These are phyloP conservation scores for Cyclargus thomasi DNA, from an alignment of 1,140 invertebrate species.

Conservation along the genomic window DNA sequence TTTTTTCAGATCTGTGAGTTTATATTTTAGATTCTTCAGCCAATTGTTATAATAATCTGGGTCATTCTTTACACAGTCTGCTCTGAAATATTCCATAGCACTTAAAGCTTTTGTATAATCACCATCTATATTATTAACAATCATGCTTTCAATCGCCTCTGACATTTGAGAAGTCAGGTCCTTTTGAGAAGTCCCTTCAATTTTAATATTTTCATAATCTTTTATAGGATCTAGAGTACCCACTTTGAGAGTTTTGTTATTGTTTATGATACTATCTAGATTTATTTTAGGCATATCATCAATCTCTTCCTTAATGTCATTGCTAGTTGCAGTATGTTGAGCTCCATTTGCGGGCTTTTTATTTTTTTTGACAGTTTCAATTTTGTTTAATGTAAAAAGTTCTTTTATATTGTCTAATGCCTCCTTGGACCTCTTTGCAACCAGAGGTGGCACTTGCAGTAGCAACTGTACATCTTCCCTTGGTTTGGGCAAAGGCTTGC, in stretches of 20 bases:
- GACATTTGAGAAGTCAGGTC: conserved; percentile 46
- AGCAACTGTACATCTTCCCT: conserved; percentile 65
- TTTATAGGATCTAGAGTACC: conserved; percentile 57
- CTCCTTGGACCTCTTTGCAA: conserved; percentile 53
- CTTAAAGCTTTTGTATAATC: conserved; percentile 53
- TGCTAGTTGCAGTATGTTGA: conserved; percentile 4
- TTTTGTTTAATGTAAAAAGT: conserved; percentile 53
- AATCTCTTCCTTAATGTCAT: conserved; percentile 23
- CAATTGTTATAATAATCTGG: conserved; percentile 62
- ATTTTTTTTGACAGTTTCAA: conserved; percentile 50
- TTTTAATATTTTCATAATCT: conserved; percentile 53
- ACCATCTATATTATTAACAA: conserved; percentile 54
- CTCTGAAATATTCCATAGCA: conserved; percentile 49
- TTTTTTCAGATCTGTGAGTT: conserved; percentile 45
- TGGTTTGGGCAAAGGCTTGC: conserved; percentile 55
- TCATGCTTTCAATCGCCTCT: conserved; percentile 58
- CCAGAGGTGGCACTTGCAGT: conserved; percentile 55
- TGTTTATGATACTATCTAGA: conserved; percentile 27
- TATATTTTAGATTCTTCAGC: conserved; percentile 53
- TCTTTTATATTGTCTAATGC: conserved; percentile 56
- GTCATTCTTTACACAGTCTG: conserved; percentile 47
- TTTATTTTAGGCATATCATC: conserved; percentile 37
- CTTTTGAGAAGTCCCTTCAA: conserved; percentile 38
- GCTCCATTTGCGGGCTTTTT: conserved; percentile 29
- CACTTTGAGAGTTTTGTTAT: conserved; percentile 38